Percentiles rank a stretch among this genome's conserved stretches.
These are phyloP conservation scores for Crocuta crocuta DNA, from an alignment of 2,113 vertebrate species.

Conservation along the genomic window DNA sequence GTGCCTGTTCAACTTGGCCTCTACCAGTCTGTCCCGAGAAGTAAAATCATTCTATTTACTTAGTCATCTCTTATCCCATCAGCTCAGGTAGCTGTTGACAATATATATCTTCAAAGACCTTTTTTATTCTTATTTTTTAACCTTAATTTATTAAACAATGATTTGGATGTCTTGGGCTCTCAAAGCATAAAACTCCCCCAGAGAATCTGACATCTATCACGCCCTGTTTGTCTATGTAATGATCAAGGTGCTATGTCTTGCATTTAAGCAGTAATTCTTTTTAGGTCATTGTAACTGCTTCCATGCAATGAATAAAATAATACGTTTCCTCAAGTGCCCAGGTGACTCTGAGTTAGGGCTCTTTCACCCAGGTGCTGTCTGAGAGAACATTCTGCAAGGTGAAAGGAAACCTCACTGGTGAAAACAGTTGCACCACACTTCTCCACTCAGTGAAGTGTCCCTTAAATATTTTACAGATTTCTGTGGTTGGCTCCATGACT, in stretches of 20 bases:
- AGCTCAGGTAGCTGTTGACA: not conserved
- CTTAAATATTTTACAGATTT: not conserved
- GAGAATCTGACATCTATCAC: not conserved
- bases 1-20: not conserved
- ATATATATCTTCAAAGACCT: not conserved
- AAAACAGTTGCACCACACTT: not conserved
- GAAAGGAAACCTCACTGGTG: not conserved
- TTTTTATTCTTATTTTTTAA: not conserved
- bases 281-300: not conserved
- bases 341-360: not conserved
- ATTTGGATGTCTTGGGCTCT: not conserved
- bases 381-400: not conserved
- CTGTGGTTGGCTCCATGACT: not conserved
- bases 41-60: not conserved
- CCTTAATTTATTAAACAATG: not conserved
- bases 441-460: not conserved
- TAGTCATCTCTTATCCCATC: not conserved
- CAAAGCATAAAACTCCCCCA: not conserved
- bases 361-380: not conserved
- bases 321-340: not conserved
- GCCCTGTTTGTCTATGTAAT: not conserved
- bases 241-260: not conserved
- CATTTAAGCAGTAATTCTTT: conserved; percentile 14
- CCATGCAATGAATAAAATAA: not conserved
- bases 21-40: not conserved